phyloP scores from a whole-genome alignment of 2,113 vertebrate species.

The Carettochelys insculpta region DNA sequence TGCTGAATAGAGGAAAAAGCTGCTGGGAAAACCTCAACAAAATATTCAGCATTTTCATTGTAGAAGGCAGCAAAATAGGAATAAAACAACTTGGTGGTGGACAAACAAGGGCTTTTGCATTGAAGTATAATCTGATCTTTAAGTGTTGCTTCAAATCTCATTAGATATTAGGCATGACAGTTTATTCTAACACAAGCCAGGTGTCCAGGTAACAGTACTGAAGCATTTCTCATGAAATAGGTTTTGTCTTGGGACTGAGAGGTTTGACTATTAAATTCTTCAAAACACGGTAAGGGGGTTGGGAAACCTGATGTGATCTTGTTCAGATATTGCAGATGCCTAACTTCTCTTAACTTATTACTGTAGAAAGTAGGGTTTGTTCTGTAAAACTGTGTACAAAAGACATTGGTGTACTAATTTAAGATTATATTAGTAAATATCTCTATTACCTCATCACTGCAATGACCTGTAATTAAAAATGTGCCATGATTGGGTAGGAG shows the following conservation, averaged over 20 bases:
- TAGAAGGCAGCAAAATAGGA: slow-evolving; percentile 51
- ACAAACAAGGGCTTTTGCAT: slow-evolving; percentile 60
- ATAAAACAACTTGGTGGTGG: slow-evolving; percentile 56
- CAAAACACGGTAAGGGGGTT: slow-evolving; percentile 46
- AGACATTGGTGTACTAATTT: slow-evolving; percentile 29
- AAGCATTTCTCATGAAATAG: slow-evolving; percentile 29
- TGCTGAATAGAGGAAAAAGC: slow-evolving; percentile 67
- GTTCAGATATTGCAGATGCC: slow-evolving; percentile 22
- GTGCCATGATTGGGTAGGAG: slow-evolving; percentile 3
- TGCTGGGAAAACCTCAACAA: slow-evolving; percentile 67
- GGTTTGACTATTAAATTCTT: slow-evolving; percentile 51
- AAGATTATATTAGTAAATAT: background rate
- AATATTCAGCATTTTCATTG: slow-evolving; percentile 71
- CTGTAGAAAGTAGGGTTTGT: slow-evolving; percentile 18
- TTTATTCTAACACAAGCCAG: slow-evolving; percentile 38
- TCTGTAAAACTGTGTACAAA: slow-evolving; percentile 25
- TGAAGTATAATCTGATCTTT: slow-evolving; percentile 68
- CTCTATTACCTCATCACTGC: slow-evolving; percentile 20
- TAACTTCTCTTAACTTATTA: slow-evolving; percentile 43
- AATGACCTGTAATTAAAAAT: slow-evolving; percentile 52
- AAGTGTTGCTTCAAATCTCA: slow-evolving; percentile 60
- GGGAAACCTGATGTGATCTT: slow-evolving; percentile 42
- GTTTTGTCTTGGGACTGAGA: background rate
- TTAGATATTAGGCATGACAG: slow-evolving; percentile 60
- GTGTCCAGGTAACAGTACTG: slow-evolving; percentile 32